phyloP scores from a whole-genome alignment of 2,113 vertebrate species.

The Nannospalax galili region DNA sequence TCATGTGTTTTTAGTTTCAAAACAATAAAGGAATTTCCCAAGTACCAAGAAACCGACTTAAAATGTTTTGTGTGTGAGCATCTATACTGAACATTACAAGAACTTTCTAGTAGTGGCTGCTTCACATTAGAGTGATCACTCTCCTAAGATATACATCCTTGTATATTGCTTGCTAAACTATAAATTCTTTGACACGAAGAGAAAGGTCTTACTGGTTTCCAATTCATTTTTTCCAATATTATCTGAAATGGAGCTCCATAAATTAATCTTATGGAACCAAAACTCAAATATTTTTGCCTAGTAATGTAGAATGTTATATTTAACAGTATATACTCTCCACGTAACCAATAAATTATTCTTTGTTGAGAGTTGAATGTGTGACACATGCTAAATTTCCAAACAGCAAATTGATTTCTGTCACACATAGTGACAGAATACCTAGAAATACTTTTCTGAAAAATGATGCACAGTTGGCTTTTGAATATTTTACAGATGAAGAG shows the following conservation, averaged over 20 bases:
- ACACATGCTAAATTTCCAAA: slow-evolving; percentile 33
- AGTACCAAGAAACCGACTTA: background rate
- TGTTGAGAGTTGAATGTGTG: background rate
- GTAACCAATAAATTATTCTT: slow-evolving; percentile 3
- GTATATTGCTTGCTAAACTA: background rate
- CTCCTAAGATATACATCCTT: background rate
- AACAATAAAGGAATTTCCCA: background rate
- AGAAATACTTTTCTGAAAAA: slow-evolving; percentile 4
- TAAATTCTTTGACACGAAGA: background rate
- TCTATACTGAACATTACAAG: background rate
- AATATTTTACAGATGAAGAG: slow-evolving; percentile 26
- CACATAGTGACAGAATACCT: background rate
- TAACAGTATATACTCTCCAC: background rate
- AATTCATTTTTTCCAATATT: background rate
- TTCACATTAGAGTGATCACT: background rate
- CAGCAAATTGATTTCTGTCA: background rate
- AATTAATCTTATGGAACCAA: slow-evolving; percentile 2
- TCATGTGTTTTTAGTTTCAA: background rate
- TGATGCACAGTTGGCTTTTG: background rate
- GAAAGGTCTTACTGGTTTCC: background rate
- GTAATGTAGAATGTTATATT: background rate
- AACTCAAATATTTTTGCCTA: background rate
- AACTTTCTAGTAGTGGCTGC: background rate
- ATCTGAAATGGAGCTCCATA: background rate
- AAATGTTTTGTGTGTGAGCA: background rate